A percentile compares a stretch with the other conserved stretches of the same genome.
These are phyloP conservation scores for Acromyrmex charruanus DNA, from an alignment of 1,140 invertebrate genomes.

Conservation along the genomic window DNA sequence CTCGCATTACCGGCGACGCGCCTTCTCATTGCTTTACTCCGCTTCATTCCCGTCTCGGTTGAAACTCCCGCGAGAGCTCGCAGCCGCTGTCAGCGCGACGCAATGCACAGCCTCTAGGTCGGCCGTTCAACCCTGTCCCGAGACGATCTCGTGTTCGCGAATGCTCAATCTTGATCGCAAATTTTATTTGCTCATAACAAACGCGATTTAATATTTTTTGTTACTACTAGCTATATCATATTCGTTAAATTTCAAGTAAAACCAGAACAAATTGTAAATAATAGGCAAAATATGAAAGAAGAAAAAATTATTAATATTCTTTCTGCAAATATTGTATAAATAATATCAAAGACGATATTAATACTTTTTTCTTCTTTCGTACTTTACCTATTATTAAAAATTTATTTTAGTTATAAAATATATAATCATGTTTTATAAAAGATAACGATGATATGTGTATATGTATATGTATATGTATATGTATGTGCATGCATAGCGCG, in stretches of 20 bases:
- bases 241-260: neutral
- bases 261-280: neutral
- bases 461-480: too few species aligned
- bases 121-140: constrained; percentile 85
- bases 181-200: constrained; percentile 65
- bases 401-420: too few species aligned
- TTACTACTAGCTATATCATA: neutral
- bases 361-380: too few species aligned
- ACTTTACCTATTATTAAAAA: too few species aligned
- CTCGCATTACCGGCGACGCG: constrained; percentile 56
- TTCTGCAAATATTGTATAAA: neutral
- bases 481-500: neutral
- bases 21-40: constrained; percentile 75
- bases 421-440: neutral
- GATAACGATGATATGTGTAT: neutral
- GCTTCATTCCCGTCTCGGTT: constrained; percentile 79
- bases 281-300: neutral
- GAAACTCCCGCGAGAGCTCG: constrained; percentile 77
- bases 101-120: constrained; percentile 86
- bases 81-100: constrained; percentile 77
- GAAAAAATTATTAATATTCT: neutral
- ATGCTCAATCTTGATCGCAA: constrained; percentile 72
- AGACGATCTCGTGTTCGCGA: constrained; percentile 70
- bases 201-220: neutral
- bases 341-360: too few species aligned